phyloP scores from a whole-genome alignment of 2,888 invertebrate species.

The Ptychoptera contaminata region DNA sequence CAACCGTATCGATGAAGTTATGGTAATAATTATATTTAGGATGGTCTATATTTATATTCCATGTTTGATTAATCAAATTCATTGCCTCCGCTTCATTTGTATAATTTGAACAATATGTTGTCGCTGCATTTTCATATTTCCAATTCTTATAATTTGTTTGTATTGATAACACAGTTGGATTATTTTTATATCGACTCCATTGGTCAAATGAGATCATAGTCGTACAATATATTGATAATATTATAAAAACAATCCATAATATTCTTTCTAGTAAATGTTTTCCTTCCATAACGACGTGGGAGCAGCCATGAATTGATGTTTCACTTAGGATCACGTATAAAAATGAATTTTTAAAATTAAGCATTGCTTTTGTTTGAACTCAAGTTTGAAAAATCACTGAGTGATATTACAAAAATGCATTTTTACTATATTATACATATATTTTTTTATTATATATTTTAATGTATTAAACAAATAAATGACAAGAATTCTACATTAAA shows the following conservation, averaged over 20 bases:
- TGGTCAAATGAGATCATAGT: slow-evolving; percentile 18
- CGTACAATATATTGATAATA: slow-evolving; percentile 17
- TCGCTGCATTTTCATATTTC: slow-evolving; percentile 32
- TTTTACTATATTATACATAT: too few relatives aligned
- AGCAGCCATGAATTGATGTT: slow-evolving; percentile 23
- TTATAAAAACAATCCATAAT: slow-evolving; percentile 19
- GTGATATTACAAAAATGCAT: too few relatives aligned
- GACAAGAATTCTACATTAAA: too few relatives aligned
- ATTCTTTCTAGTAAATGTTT: slow-evolving; percentile 21
- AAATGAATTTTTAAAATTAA: too few relatives aligned
- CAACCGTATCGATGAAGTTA: slow-evolving; percentile 16
- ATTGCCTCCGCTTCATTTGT: slow-evolving; percentile 22
- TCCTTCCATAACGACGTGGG: slow-evolving; percentile 19
- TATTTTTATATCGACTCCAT: slow-evolving; percentile 32
- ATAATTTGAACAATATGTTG: slow-evolving; percentile 33
- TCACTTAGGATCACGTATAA: slow-evolving; percentile 8
- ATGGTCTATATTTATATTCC: slow-evolving; percentile 2
- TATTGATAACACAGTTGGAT: slow-evolving; percentile 36
- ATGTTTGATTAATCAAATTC: slow-evolving; percentile 16
- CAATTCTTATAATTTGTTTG: slow-evolving; percentile 33
- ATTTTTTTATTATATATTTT: too few relatives aligned
- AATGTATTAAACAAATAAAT: too few relatives aligned
- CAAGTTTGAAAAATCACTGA: too few relatives aligned
- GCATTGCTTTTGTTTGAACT: too few relatives aligned
- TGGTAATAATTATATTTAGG: slow-evolving; percentile 15